These are phyloP conservation scores for Triplophysa yarkandensis DNA, from an alignment of 2,797 vertebrate genomes.

Conservation along the genomic window DNA sequence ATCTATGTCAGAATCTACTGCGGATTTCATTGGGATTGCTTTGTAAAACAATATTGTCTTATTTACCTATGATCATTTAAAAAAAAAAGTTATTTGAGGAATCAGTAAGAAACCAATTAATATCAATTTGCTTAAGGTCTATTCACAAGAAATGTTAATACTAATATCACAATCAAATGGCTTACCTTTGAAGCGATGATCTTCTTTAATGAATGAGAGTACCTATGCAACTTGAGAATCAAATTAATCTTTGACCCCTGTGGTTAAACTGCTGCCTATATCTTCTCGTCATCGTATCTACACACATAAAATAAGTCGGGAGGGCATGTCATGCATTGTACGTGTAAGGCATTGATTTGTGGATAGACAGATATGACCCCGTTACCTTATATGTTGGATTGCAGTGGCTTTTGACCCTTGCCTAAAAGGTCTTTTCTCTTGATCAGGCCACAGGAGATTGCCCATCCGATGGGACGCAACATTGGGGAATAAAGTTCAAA, in stretches of 20 bases:
- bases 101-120: background rate
- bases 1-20: background rate
- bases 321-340: conserved; percentile 63
- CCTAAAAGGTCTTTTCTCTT: conserved; percentile 56
- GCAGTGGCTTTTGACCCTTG: conserved; percentile 63
- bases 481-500: conserved; percentile 50
- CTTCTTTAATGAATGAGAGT: conserved; percentile 32
- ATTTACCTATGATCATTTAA: background rate
- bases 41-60: background rate
- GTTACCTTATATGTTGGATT: conserved; percentile 69
- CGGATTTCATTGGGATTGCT: background rate
- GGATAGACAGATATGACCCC: conserved; percentile 69
- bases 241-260: conserved; percentile 38
- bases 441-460: conserved; percentile 54
- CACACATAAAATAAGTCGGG: conserved; percentile 35
- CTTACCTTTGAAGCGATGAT: background rate
- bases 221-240: conserved; percentile 16
- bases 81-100: background rate
- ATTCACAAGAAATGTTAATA: background rate
- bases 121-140: background rate
- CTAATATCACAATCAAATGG: background rate
- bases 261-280: conserved; percentile 24
- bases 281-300: conserved; percentile 19
- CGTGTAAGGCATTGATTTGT: conserved; percentile 71
- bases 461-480: conserved; percentile 53